Base-by-base conservation (phyloP, 2,888 invertebrate species). In the Gryllus longicercus region DNA sequence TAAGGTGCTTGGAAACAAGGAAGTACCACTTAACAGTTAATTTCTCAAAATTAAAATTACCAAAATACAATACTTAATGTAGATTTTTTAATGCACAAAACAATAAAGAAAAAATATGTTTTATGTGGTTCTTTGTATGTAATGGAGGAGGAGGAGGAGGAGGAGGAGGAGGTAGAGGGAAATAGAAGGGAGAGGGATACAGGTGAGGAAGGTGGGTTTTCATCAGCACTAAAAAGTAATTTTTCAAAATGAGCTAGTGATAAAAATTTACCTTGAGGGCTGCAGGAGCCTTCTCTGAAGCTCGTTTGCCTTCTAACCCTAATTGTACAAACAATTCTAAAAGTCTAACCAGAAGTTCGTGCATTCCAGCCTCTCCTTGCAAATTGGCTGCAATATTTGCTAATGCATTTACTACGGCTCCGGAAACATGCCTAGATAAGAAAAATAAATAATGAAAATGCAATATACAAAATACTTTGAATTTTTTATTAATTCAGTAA, bases 301-400 rank as follows among this genome's bases (percentile, higher is more conserved):
- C 96, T 75, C 98, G 90, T 87, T 99, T 98, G 0, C 98, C 97
- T 87, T 99, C 99, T 80, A 99, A 89, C 0, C 99, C 99, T 81
- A 99, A 92, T 86, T 98, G 98, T 1, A 99, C 98, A 88, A 99
- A 99, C 76, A 99, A 89, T 88, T 99, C 99, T 79, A 99, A 89
- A 79, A 99, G 89, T 50, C 97, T 91, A 2, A 95, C 94, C 50
- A 99, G 88, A 75, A 98, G 88, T 85, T 98, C 97, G 80, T 94
- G 90, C 86, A 96, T 92, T 82, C 95, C 94, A 0, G 91, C 88
- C 83, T 97, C 96, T 2, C 96, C 97, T 85, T 96, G 94, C 23
- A 99, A 92, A 86, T 97, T 97, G 76, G 95, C 96, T 0, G 98
- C 97, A 84, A 99, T 97, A 88, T 97, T 97, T 21, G 96, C 98